These are phyloP conservation scores for Vollenhovia emeryi DNA, from an alignment of 1,140 invertebrate species.

Conservation along the genomic window DNA sequence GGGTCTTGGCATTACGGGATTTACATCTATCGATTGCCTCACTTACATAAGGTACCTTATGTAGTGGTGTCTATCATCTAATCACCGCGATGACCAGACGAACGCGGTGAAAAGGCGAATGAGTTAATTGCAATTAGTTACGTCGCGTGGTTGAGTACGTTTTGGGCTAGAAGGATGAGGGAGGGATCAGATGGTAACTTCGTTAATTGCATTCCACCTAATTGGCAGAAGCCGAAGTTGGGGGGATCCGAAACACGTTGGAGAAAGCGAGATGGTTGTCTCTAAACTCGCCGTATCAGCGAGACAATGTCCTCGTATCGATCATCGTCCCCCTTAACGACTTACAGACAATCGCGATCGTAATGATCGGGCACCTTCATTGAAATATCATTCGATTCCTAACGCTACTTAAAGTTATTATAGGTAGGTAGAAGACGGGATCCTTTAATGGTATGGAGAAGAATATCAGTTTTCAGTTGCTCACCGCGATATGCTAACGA, in stretches of 20 bases:
- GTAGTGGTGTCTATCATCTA: background rate
- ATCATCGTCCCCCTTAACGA: constrained; percentile 63
- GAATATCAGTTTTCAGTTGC: background rate
- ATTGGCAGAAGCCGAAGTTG: constrained; percentile 51
- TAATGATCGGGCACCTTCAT: constrained; percentile 48
- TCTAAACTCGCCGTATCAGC: constrained; percentile 9
- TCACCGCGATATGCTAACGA: background rate
- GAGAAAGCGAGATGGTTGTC: constrained; percentile 7
- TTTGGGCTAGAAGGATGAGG: background rate
- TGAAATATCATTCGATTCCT: constrained; percentile 1
- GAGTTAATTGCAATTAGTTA: constrained; percentile 61
- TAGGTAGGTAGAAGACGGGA: background rate
- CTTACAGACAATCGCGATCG: constrained; percentile 44
- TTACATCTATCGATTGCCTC: background rate
- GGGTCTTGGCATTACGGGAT: background rate
- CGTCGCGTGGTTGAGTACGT: constrained; percentile 27
- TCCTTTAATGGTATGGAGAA: background rate
- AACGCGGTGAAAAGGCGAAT: constrained; percentile 35
- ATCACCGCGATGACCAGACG: constrained; percentile 11
- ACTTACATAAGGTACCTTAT: background rate
- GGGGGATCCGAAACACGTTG: background rate
- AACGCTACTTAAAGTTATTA: background rate
- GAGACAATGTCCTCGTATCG: constrained; percentile 39
- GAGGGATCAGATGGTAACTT: constrained; percentile 51
- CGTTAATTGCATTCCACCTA: constrained; percentile 67